Evolutionary conservation across 2,888 invertebrate genomes (phyloP).

Genomic region (Steromphala cineraria): DNA sequence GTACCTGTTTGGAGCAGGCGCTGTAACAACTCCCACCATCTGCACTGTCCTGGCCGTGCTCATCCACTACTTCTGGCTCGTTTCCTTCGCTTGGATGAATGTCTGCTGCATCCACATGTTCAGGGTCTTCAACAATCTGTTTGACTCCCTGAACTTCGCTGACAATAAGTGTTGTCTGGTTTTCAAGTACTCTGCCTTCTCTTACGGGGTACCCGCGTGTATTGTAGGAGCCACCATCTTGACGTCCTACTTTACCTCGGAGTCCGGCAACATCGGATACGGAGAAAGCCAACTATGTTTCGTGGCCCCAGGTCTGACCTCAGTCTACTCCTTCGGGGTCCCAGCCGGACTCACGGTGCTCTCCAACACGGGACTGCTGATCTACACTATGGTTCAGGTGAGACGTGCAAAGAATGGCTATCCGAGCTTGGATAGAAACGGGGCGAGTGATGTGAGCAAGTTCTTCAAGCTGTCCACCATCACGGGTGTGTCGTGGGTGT

Average conservation of each 20-base stretch:
- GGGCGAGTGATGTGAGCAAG: background rate
- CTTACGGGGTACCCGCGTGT: background rate
- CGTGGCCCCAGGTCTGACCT: background rate
- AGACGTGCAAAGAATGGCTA: background rate
- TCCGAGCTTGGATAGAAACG: background rate
- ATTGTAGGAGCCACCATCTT: background rate
- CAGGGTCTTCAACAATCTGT: background rate
- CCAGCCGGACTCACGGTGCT: background rate
- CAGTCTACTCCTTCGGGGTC: background rate
- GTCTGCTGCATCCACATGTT: conserved; percentile 1
- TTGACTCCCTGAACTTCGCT: background rate
- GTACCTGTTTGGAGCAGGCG: background rate
- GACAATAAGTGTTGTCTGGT: background rate
- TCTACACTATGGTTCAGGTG: background rate
- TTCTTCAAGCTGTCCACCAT: background rate
- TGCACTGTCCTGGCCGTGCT: background rate
- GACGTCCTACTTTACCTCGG: background rate
- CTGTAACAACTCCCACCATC: too few species aligned
- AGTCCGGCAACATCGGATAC: background rate
- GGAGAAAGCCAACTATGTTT: background rate
- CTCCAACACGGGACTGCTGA: background rate
- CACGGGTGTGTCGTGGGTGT: background rate
- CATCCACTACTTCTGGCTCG: conserved; percentile 8
- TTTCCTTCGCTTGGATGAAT: background rate
- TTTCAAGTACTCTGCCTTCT: background rate